phyloP scores from a whole-genome alignment of 2,888 invertebrate species.

The Galerucella pusilla region DNA sequence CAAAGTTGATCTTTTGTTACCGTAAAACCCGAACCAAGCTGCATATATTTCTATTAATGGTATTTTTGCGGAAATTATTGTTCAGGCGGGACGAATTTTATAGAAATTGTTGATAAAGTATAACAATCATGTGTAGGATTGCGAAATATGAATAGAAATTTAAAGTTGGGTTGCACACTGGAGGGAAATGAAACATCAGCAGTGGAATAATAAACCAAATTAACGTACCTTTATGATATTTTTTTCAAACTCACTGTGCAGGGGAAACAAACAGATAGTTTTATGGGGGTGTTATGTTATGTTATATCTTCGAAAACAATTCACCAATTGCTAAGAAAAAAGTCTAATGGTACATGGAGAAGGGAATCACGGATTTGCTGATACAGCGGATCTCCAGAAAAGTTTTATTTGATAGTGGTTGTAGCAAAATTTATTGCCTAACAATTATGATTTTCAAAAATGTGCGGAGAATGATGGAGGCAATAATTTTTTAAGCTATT shows the following conservation, averaged over 20 bases:
- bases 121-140: conserved; percentile 21
- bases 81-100: conserved; percentile 33
- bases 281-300: conserved; percentile 15
- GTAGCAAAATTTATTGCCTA: no score
- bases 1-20: conserved; percentile 32
- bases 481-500: neutral
- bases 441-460: neutral
- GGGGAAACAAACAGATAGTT: conserved; percentile 26
- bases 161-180: conserved; percentile 15
- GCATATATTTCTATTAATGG: conserved; percentile 36
- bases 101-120: conserved; percentile 27
- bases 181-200: conserved; percentile 34
- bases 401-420: no score
- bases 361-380: neutral
- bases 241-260: conserved; percentile 11
- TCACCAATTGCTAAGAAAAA: neutral
- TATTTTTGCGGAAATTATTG: conserved; percentile 35
- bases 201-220: conserved; percentile 32
- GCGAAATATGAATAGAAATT: conserved; percentile 24
- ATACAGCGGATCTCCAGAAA: no score
- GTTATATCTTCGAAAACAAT: conserved; percentile 21
- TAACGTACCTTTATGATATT: conserved; percentile 30
- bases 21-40: conserved; percentile 26
- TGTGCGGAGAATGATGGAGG: neutral
- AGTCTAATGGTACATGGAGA: no score